Evolutionary conservation across 2,888 invertebrate genomes (phyloP).

Genomic region (Axea sp.): DNA sequence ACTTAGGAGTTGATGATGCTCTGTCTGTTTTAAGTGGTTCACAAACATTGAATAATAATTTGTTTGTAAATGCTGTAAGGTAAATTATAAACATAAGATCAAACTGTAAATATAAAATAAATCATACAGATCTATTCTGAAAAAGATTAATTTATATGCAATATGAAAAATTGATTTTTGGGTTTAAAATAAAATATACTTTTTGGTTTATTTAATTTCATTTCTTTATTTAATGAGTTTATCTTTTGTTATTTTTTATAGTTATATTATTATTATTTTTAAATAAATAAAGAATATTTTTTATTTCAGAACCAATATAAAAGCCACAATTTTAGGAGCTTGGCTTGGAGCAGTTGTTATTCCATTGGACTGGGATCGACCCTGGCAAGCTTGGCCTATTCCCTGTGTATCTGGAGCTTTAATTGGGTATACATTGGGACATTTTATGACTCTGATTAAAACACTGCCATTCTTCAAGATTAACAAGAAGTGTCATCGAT

Average conservation of each 20-base stretch:
- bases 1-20: constrained; percentile 82
- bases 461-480: constrained; percentile 66
- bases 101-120: not conserved
- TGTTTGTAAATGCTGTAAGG: constrained; percentile 80
- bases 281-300: not conserved
- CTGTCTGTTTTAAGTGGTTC: constrained; percentile 81
- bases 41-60: constrained; percentile 76
- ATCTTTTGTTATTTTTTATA: too few relatives aligned
- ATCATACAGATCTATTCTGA: too few relatives aligned
- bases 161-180: too few relatives aligned
- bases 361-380: constrained; percentile 94
- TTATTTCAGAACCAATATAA: constrained; percentile 80
- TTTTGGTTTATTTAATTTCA: too few relatives aligned
- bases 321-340: constrained; percentile 85
- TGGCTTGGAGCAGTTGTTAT: constrained; percentile 93
- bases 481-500: constrained; percentile 68
- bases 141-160: not conserved
- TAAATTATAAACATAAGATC: constrained; percentile 6
- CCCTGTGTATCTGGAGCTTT: constrained; percentile 86
- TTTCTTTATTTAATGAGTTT: too few relatives aligned
- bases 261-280: too few relatives aligned
- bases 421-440: constrained; percentile 82
- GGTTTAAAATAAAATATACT: too few relatives aligned
- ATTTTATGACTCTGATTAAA: constrained; percentile 81
- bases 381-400: constrained; percentile 92